phyloP scores from a whole-genome alignment of 2,888 invertebrate genomes.

The Cheilosia scutellata region DNA sequence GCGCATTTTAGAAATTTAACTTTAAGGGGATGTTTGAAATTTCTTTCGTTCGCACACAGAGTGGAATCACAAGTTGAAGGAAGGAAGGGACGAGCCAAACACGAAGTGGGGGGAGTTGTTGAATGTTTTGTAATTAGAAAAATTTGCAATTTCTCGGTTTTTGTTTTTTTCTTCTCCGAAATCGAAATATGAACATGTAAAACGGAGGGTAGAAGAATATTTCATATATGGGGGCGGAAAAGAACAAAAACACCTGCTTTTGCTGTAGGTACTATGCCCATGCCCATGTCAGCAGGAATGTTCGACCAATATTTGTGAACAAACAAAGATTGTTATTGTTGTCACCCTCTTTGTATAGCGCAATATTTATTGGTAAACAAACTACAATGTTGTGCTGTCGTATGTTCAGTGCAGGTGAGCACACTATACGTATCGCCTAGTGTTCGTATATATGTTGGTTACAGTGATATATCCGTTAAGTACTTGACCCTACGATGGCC shows the following conservation, averaged over 20 bases:
- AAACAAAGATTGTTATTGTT: constrained; percentile 64
- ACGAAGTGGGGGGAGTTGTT: constrained; percentile 53
- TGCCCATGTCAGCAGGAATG: constrained; percentile 36
- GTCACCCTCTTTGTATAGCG: constrained; percentile 56
- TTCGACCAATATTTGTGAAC: constrained; percentile 61
- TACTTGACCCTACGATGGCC: constrained; percentile 60
- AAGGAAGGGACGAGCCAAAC: constrained; percentile 14
- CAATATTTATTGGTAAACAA: constrained; percentile 65
- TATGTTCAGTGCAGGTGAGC: constrained; percentile 30
- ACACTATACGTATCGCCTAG: not conserved
- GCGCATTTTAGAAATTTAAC: constrained; percentile 69
- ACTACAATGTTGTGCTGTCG: constrained; percentile 35
- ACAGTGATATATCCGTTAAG: constrained; percentile 32
- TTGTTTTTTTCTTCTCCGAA: constrained; percentile 28
- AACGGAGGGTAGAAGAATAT: constrained; percentile 1
- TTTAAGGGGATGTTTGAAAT: constrained; percentile 73
- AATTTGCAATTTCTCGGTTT: constrained; percentile 50
- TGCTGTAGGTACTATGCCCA: not conserved
- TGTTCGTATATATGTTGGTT: not conserved
- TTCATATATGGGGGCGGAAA: not conserved
- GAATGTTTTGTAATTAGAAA: constrained; percentile 74
- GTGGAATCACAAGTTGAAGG: constrained; percentile 10
- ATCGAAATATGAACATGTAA: constrained; percentile 47
- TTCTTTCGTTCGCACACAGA: constrained; percentile 44
- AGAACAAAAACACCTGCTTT: constrained; percentile 43